Percentiles rank a stretch among this genome's conserved stretches.
phyloP scores from a whole-genome alignment of 2,797 vertebrate genomes.

The Tolypeutes matacus region DNA sequence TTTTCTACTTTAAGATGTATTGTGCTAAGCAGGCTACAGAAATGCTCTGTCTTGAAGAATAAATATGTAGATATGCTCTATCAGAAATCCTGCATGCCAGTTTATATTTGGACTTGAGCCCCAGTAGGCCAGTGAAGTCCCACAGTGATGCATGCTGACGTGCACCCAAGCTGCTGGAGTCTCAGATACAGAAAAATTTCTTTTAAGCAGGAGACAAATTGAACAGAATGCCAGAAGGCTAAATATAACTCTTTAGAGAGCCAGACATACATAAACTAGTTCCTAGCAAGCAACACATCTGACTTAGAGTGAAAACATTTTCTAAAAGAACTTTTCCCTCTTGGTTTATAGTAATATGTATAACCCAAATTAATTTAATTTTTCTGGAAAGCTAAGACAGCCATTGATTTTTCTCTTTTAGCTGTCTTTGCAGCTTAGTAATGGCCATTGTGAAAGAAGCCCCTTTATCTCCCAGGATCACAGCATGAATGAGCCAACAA shows the following conservation, averaged over 20 bases:
- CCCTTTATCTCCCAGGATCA: neutral
- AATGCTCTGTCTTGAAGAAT: neutral
- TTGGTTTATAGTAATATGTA: conserved; percentile 47
- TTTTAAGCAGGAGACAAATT: conserved; percentile 75
- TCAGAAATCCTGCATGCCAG: neutral
- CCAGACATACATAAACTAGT: conserved; percentile 75
- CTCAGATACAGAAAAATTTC: conserved; percentile 76
- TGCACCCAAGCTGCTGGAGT: neutral
- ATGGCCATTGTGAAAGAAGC: neutral
- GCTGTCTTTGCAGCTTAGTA: neutral
- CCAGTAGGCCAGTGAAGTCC: neutral
- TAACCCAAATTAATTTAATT: neutral
- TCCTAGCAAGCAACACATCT: conserved; percentile 74
- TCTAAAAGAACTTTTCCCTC: conserved; percentile 47
- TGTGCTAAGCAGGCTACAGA: neutral
- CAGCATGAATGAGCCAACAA: neutral
- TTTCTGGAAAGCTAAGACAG: conserved; percentile 1
- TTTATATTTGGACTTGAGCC: neutral
- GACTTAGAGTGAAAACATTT: conserved; percentile 56
- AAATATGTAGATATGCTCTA: conserved; percentile 1
- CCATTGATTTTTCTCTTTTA: neutral
- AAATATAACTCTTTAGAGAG: conserved; percentile 87
- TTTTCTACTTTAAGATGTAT: conserved; percentile 5
- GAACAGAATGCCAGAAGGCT: conserved; percentile 84
- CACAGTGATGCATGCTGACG: conserved; percentile 20